Evolutionary conservation across 2,113 vertebrate genomes (phyloP).

Genomic region (Epinephelus lanceolatus): DNA sequence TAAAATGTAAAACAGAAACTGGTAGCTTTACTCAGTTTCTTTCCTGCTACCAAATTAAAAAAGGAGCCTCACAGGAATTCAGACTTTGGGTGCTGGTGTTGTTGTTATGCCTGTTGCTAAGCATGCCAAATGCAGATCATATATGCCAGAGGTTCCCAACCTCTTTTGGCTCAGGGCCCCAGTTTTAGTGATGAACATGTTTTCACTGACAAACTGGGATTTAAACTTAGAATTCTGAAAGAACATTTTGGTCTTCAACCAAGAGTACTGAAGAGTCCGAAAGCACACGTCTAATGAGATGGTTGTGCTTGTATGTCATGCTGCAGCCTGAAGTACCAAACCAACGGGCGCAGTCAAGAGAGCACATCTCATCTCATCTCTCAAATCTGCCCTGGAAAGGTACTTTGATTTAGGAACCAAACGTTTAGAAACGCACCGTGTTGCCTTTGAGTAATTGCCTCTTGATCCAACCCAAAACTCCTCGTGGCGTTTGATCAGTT

Average conservation of each 20-base stretch:
- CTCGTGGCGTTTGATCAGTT: background rate
- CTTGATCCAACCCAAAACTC: background rate
- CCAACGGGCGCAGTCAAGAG: background rate
- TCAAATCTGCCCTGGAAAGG: background rate
- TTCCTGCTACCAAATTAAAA: background rate
- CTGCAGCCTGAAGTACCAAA: background rate
- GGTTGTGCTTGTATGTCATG: slow-evolving; percentile 6
- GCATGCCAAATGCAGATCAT: background rate
- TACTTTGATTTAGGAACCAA: background rate
- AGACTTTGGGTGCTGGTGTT: background rate
- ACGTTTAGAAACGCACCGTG: background rate
- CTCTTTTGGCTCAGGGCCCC: background rate
- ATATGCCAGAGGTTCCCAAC: background rate
- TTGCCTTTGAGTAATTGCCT: slow-evolving; percentile 9
- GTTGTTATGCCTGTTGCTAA: background rate
- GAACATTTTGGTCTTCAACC: background rate
- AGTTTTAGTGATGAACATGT: too few relatives aligned
- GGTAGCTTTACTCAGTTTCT: background rate
- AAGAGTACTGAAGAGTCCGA: background rate
- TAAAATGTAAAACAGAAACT: background rate
- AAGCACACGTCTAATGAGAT: slow-evolving; percentile 13
- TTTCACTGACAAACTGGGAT: background rate
- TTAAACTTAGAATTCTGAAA: background rate
- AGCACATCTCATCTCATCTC: slow-evolving; percentile 13
- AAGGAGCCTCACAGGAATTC: too few relatives aligned